phyloP scores from a whole-genome alignment of 2,113 vertebrate species.

The Piliocolobus tephrosceles region DNA sequence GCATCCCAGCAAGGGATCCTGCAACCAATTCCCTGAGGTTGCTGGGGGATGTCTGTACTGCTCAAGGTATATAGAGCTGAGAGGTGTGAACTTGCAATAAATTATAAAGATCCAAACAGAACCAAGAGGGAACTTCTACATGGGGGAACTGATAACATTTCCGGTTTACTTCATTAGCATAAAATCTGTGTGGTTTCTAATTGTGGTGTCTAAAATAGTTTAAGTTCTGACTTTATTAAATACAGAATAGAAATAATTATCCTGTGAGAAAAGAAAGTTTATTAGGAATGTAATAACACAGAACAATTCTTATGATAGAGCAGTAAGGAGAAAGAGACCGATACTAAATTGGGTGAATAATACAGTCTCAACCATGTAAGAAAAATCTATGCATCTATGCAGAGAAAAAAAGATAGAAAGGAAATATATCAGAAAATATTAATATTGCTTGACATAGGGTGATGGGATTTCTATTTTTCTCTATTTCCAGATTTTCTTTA shows the following conservation, averaged over 20 bases:
- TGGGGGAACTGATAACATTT: not conserved
- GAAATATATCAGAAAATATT: not conserved
- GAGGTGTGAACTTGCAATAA: not conserved
- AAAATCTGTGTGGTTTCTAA: not conserved
- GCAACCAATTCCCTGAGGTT: not conserved
- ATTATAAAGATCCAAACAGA: slow-evolving; percentile 17
- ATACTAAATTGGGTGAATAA: not conserved
- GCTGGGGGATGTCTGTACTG: not conserved
- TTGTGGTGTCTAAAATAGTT: slow-evolving; percentile 2
- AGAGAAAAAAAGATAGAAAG: not conserved
- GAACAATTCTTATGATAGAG: not conserved
- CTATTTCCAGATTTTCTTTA: slow-evolving; percentile 35
- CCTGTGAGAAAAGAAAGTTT: not conserved
- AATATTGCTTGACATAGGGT: not conserved
- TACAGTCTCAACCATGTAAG: not conserved
- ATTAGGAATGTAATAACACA: not conserved
- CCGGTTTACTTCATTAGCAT: not conserved
- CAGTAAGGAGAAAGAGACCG: not conserved
- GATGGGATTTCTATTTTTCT: not conserved
- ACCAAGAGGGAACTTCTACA: not conserved
- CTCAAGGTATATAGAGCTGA: not conserved
- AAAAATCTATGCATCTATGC: not conserved
- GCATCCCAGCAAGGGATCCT: not conserved
- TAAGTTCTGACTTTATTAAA: slow-evolving; percentile 18
- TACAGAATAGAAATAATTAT: not conserved